phyloP scores from a whole-genome alignment of 1,140 invertebrate species.

The Macrocentrus cingulum region DNA sequence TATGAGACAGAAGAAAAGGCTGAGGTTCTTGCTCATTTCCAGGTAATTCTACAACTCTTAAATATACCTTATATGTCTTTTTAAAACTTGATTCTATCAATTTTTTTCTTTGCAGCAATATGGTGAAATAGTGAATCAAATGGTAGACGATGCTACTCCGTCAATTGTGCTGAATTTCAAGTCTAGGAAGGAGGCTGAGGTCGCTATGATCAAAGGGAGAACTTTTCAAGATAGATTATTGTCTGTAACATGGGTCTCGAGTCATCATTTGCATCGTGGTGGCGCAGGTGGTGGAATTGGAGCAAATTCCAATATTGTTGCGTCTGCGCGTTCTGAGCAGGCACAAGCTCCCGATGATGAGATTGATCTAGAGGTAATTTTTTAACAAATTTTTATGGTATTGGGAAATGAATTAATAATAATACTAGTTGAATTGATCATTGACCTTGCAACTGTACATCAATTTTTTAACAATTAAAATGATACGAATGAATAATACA shows the following conservation, averaged over 20 bases:
- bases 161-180: constrained; percentile 73
- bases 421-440: no score
- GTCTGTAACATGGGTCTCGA: constrained; percentile 57
- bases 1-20: constrained; percentile 73
- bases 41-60: constrained; percentile 57
- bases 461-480: no score
- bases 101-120: constrained; percentile 63
- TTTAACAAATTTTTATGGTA: no score
- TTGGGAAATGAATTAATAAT: no score
- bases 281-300: constrained; percentile 41
- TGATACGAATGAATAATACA: no score
- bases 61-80: neutral
- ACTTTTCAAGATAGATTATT: constrained; percentile 65
- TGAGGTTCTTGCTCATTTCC: constrained; percentile 71
- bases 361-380: constrained; percentile 52
- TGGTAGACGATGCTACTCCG: constrained; percentile 67
- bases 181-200: constrained; percentile 73
- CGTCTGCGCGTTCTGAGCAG: constrained; percentile 46
- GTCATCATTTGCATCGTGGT: constrained; percentile 54
- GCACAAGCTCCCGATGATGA: constrained; percentile 49
- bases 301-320: constrained; percentile 38
- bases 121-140: constrained; percentile 71
- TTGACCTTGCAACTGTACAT: no score
- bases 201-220: constrained; percentile 67
- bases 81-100: neutral